Conservation (phyloP, 2,113 vertebrate genomes). For the Pangasianodon hypophthalmus region DNA sequence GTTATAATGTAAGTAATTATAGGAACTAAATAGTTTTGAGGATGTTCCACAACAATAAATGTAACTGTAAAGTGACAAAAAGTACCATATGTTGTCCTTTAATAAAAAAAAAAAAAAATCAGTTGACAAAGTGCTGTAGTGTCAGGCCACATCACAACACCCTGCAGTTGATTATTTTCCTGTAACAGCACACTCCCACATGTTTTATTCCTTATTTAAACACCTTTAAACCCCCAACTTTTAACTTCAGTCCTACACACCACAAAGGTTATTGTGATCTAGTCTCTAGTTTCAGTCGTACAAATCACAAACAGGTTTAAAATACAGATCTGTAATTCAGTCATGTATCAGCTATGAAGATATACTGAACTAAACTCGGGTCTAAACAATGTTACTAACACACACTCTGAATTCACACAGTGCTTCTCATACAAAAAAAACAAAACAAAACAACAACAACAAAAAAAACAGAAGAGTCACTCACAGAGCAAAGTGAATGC, state of each 20-base stretch:
- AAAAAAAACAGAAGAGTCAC: constrained; percentile 58
- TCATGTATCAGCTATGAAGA: too few species aligned
- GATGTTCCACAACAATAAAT: too few species aligned
- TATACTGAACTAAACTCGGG: neutral
- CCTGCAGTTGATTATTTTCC: neutral
- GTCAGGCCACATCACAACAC: neutral
- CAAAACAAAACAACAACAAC: too few species aligned
- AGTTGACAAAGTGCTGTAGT: too few species aligned
- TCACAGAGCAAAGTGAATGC: constrained; percentile 96
- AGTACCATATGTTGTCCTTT: too few species aligned
- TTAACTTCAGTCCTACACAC: neutral
- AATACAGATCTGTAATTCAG: neutral
- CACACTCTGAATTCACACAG: neutral
- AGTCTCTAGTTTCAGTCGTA: too few species aligned
- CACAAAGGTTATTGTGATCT: too few species aligned
- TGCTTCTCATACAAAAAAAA: neutral
- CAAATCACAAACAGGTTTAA: neutral
- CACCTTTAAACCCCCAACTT: neutral
- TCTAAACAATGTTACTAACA: neutral
- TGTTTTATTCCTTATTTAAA: neutral
- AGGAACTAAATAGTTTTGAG: too few species aligned
- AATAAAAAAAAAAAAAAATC: too few species aligned
- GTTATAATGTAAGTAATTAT: too few species aligned
- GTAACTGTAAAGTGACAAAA: too few species aligned
- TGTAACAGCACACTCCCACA: neutral